Evolutionary conservation across 2,113 vertebrate species (phyloP), one percentile per base, ranked within the genome.

Genomic region (Pomatostomus ruficeps): DNA sequence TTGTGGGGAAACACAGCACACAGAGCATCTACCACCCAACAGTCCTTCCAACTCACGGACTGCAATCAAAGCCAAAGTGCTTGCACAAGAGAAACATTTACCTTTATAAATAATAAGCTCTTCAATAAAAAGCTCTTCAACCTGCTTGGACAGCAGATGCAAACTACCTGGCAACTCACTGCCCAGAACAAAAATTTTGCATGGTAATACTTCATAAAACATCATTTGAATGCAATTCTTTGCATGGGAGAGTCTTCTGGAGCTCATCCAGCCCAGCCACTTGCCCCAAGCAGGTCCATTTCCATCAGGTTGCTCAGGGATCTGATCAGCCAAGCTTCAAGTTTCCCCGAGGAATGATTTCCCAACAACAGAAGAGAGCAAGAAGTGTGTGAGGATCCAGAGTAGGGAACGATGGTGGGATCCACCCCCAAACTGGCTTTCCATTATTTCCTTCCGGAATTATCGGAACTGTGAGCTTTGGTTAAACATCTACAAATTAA

Each of bases 91-190:
- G 17, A 65, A 85, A 57, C 6, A 3, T 29, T 62, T 11, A 35
- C 31, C 15, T 81, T 45, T 16, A 2, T 9, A n/a, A 17, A 26
- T n/a, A 45, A 51, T 57, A 55, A 91, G 8, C 61, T 88, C 57
- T 51, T 57, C 9, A 17, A 26, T n/a, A 45, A 51, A 61, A 55
- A 91, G 8, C 61, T 88, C 57, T 51, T 57, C 14, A n/a, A 31
- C 10, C 43, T 20, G 26, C 46, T n/a, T 24, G 46, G 23, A 22
- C 18, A 55, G 43, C 0, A 1, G 35, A 70, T 7, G 2, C 26
- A 29, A 91, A 36, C 25, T 7, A 77, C 5, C 31, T 16, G 20
- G 26, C 68, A 46, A 36, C 42, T 67, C 29, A 23, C 4, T n/a
- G 28, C 24, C 23, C 3, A 0, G 65, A 75, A 24, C 9, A 24